Evolutionary conservation across 1,140 invertebrate genomes (phyloP).

Genomic region (Euborellia annulipes): DNA sequence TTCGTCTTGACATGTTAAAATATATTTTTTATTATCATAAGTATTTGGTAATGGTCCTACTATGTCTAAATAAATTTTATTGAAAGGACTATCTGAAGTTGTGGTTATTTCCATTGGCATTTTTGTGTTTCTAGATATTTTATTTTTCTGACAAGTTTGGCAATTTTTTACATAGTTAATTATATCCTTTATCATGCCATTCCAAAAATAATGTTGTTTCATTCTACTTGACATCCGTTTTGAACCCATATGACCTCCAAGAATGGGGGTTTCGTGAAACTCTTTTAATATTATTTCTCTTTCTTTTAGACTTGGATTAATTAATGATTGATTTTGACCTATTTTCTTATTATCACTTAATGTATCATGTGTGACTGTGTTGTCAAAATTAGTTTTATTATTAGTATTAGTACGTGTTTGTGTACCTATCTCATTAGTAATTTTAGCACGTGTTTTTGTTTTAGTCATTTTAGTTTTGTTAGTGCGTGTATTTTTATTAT

Average conservation of each 20-base stretch:
- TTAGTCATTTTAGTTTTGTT: too few relatives aligned
- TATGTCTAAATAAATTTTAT: constrained; percentile 5
- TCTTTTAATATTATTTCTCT: constrained; percentile 1
- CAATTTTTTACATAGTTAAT: constrained; percentile 6
- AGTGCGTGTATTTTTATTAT: too few relatives aligned
- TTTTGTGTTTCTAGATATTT: neutral
- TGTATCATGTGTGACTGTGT: too few relatives aligned
- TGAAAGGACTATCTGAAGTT: neutral
- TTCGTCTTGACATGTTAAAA: constrained; percentile 6
- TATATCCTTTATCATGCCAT: constrained; percentile 4
- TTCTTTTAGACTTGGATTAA: neutral
- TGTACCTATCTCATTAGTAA: too few relatives aligned
- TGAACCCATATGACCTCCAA: constrained; percentile 7
- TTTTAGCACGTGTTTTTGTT: too few relatives aligned
- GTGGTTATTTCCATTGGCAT: constrained; percentile 3
- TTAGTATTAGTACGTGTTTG: too few relatives aligned
- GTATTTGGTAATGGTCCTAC: constrained; percentile 6
- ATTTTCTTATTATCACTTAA: too few relatives aligned
- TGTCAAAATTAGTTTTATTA: too few relatives aligned
- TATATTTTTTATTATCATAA: constrained; percentile 1
- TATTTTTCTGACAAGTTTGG: constrained; percentile 8
- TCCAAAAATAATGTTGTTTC: constrained; percentile 1
- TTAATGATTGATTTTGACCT: too few relatives aligned
- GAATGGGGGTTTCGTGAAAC: neutral
- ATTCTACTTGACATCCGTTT: constrained; percentile 2